A percentile compares a stretch with the other conserved stretches of the same genome.
phyloP scores from a whole-genome alignment of 2,113 vertebrate genomes.

The Lipophrys pholis region DNA sequence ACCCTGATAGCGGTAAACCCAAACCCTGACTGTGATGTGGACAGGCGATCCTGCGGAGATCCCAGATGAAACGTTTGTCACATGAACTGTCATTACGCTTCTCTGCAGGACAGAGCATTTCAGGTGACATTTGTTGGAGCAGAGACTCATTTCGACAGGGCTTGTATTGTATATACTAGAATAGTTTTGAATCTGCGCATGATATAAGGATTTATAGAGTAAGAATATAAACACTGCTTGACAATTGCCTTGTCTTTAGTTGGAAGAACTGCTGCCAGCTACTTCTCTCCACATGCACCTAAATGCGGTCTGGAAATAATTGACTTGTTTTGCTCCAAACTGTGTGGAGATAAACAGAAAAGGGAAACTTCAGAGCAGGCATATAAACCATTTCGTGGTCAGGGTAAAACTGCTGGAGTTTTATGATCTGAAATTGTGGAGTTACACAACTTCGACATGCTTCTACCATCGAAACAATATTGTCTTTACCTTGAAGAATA shows the following conservation, averaged over 20 bases:
- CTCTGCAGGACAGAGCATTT: no score
- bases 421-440: conserved; percentile 38
- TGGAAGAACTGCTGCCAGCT: conserved; percentile 29
- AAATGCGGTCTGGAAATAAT: conserved; percentile 36
- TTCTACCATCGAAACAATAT: conserved; percentile 22
- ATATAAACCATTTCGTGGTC: conserved; percentile 14
- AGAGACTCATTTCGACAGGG: no score
- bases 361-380: conserved; percentile 44
- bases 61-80: neutral
- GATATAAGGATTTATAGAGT: neutral
- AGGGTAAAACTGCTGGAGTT: conserved; percentile 25
- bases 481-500: conserved; percentile 42
- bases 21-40: conserved; percentile 8
- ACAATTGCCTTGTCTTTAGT: conserved; percentile 21
- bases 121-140: neutral
- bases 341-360: conserved; percentile 50
- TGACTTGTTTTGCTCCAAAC: conserved; percentile 56
- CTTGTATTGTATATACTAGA: neutral
- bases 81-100: conserved; percentile 5
- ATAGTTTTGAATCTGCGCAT: neutral
- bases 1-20: conserved; percentile 7
- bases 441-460: conserved; percentile 30
- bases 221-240: neutral
- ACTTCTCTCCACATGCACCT: neutral
- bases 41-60: conserved; percentile 19